Evolutionary conservation across 2,888 invertebrate genomes (phyloP).

Genomic region (Parelbella ahira): DNA sequence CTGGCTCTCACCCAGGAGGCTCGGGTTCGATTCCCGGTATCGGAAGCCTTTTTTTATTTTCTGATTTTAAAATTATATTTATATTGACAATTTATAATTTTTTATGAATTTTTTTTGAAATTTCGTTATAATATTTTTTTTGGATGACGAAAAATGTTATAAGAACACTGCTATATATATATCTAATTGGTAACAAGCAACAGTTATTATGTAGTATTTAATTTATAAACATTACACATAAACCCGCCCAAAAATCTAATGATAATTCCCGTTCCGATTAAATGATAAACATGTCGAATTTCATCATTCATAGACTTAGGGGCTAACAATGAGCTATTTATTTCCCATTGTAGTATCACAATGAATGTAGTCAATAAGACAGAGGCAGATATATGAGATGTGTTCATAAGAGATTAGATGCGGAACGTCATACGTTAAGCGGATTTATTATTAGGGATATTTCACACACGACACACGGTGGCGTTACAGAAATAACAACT

Average conservation of each 20-base stretch:
- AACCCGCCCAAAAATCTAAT: too few relatives aligned
- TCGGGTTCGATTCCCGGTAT: slow-evolving; percentile 87
- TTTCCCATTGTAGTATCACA: slow-evolving; percentile 28
- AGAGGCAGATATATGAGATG: slow-evolving; percentile 34
- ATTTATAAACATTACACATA: too few relatives aligned
- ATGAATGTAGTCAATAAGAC: slow-evolving; percentile 36
- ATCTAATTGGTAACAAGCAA: too few relatives aligned
- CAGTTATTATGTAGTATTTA: too few relatives aligned
- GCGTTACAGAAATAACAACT: too few relatives aligned
- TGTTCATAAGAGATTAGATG: slow-evolving; percentile 42
- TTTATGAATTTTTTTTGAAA: too few relatives aligned
- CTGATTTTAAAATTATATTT: too few relatives aligned
- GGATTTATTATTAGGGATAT: slow-evolving; percentile 15
- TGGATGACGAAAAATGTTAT: too few relatives aligned
- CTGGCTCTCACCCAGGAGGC: slow-evolving; percentile 85
- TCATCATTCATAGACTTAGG: slow-evolving; percentile 23
- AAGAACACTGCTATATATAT: too few relatives aligned
- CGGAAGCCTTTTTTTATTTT: slow-evolving; percentile 54
- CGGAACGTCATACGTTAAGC: slow-evolving; percentile 29
- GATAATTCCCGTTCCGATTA: too few relatives aligned
- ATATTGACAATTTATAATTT: too few relatives aligned
- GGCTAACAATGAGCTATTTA: slow-evolving; percentile 28
- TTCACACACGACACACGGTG: background rate
- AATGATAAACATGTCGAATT: slow-evolving; percentile 10
- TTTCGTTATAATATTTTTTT: too few relatives aligned